phyloP scores from a whole-genome alignment of 2,113 vertebrate species.

The Salminus brasiliensis region DNA sequence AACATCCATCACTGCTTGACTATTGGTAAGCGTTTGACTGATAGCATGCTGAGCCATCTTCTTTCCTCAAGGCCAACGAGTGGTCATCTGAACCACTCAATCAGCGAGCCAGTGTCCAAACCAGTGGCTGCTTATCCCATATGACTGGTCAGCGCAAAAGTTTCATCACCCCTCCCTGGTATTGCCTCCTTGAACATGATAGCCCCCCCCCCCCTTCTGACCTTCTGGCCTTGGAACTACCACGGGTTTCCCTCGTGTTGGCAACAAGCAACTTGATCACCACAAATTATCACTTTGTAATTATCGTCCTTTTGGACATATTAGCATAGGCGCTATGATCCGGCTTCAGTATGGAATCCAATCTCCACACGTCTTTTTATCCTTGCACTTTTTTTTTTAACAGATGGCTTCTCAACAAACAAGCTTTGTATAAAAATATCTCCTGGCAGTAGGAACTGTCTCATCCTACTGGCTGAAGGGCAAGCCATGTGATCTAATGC shows the following conservation, averaged over 20 bases:
- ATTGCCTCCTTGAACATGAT: conserved; percentile 61
- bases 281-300: conserved; percentile 76
- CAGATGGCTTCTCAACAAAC: conserved; percentile 54
- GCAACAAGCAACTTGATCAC: conserved; percentile 69
- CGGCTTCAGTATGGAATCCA: conserved; percentile 57
- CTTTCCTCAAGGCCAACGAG: background rate
- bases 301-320: conserved; percentile 75
- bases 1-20: conserved; percentile 12
- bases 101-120: background rate
- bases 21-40: conserved; percentile 11
- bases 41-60: conserved; percentile 22
- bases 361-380: conserved; percentile 40
- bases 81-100: conserved; percentile 8
- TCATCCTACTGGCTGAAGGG: conserved; percentile 52
- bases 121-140: conserved; percentile 19
- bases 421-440: conserved; percentile 60
- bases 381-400: conserved; percentile 4
- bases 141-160: conserved; percentile 36
- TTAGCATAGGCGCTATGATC: conserved; percentile 67
- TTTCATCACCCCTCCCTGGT: conserved; percentile 66
- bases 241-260: conserved; percentile 53
- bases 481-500: conserved; percentile 61
- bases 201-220: conserved; percentile 20
- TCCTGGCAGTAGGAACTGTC: conserved; percentile 19
- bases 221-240: conserved; percentile 35